These are phyloP conservation scores for Gastrophysa polygoni DNA, from an alignment of 2,888 invertebrate genomes.

Conservation along the genomic window DNA sequence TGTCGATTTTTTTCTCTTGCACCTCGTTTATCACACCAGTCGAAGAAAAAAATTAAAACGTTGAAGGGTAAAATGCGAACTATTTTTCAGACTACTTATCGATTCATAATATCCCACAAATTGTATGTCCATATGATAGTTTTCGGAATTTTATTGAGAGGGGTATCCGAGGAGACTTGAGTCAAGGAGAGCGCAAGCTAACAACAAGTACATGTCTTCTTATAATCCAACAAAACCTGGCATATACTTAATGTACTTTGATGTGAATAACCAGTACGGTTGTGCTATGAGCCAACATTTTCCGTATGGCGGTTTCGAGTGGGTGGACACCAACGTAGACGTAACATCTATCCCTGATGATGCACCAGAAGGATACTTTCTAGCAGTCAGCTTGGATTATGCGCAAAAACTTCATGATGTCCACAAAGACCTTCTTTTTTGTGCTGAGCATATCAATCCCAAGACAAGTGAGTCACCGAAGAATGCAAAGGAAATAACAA, in stretches of 20 bases:
- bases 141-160: no score
- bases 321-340: constrained; percentile 18
- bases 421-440: constrained; percentile 36
- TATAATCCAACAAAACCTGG: no score
- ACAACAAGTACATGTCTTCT: no score
- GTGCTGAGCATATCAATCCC: constrained; percentile 27
- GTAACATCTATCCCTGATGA: constrained; percentile 20
- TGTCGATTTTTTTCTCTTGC: no score
- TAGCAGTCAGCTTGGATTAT: constrained; percentile 57
- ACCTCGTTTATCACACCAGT: no score
- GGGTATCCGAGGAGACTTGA: no score
- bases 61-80: no score
- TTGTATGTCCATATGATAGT: no score
- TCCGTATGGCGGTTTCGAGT: constrained; percentile 34
- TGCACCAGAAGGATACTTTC: constrained; percentile 35
- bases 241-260: not conserved
- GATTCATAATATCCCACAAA: no score
- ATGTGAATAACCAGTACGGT: constrained; percentile 37
- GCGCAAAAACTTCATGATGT: constrained; percentile 49
- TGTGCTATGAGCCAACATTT: constrained; percentile 38
- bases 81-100: no score
- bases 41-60: no score
- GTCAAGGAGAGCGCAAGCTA: no score
- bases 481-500: constrained; percentile 22
- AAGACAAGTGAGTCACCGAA: constrained; percentile 16